Conservation (phyloP, 2,113 vertebrate species). For the Tympanuchus pallidicinctus region DNA sequence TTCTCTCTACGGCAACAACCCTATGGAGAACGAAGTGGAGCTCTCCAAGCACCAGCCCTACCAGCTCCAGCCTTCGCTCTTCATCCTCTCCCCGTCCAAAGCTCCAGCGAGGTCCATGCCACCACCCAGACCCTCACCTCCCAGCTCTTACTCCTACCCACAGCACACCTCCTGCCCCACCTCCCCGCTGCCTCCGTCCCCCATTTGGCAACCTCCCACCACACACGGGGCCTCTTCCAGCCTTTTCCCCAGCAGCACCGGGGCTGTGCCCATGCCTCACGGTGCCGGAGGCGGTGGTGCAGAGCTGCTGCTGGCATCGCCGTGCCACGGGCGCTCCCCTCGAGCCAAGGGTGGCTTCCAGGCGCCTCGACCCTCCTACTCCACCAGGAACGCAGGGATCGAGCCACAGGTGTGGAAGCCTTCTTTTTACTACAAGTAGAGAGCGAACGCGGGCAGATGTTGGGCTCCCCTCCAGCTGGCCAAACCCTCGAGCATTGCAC, state of each 20-base stretch:
- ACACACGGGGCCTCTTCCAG: slow-evolving; percentile 73
- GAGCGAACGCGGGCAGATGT: neutral
- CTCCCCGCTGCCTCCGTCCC: slow-evolving; percentile 65
- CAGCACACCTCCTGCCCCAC: slow-evolving; percentile 82
- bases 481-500: no score
- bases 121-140: slow-evolving; percentile 78
- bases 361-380: slow-evolving; percentile 92
- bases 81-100: slow-evolving; percentile 89
- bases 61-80: slow-evolving; percentile 91
- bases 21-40: slow-evolving; percentile 86
- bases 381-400: slow-evolving; percentile 91
- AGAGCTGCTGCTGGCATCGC: slow-evolving; percentile 76
- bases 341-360: slow-evolving; percentile 79
- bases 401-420: slow-evolving; percentile 98
- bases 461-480: no score
- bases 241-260: slow-evolving; percentile 56
- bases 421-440: slow-evolving; percentile 85
- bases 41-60: slow-evolving; percentile 89
- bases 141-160: slow-evolving; percentile 47
- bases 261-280: slow-evolving; percentile 31
- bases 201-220: slow-evolving; percentile 73
- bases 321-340: slow-evolving; percentile 82
- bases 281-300: slow-evolving; percentile 21
- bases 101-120: slow-evolving; percentile 81
- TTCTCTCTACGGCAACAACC: slow-evolving; percentile 69